Evolutionary conservation across 2,888 invertebrate species (phyloP).

Genomic region (Pristionchus arcanus): DNA sequence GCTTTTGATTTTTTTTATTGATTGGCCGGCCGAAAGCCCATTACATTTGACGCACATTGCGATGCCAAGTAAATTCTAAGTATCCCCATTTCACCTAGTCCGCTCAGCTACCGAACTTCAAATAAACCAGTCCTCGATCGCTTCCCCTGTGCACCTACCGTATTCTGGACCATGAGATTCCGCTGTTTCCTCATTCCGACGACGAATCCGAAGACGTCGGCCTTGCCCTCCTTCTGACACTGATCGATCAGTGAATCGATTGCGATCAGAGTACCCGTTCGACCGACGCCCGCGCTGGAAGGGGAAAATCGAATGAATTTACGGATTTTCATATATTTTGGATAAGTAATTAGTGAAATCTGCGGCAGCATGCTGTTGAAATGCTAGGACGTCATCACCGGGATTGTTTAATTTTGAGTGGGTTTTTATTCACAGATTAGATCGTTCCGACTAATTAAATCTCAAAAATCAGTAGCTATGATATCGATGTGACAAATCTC

Average conservation of each 20-base stretch:
- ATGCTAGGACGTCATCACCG: too few species aligned
- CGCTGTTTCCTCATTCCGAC: conserved; percentile 92
- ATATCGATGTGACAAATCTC: too few species aligned
- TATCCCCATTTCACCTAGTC: not conserved
- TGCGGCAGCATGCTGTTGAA: too few species aligned
- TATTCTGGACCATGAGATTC: conserved; percentile 93
- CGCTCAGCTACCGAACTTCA: not conserved
- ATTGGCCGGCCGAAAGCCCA: not conserved
- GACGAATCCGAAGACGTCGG: conserved; percentile 92
- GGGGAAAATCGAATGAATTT: not conserved
- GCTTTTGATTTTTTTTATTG: not conserved
- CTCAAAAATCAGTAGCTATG: too few species aligned
- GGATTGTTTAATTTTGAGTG: not conserved
- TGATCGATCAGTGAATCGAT: conserved; percentile 93
- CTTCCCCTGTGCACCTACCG: conserved; percentile 83
- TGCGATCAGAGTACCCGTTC: conserved; percentile 94
- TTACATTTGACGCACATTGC: not conserved
- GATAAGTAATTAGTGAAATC: too few species aligned
- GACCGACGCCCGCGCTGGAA: conserved; percentile 91
- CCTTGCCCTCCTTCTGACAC: conserved; percentile 82
- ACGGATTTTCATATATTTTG: too few species aligned
- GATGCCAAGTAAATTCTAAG: not conserved
- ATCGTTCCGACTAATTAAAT: too few species aligned
- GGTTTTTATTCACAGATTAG: too few species aligned
- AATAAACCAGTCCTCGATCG: conserved; percentile 5